A percentile compares a stretch with the other conserved stretches of the same genome.
These are phyloP conservation scores for Coreoperca whiteheadi DNA, from an alignment of 2,113 vertebrate genomes.

Conservation along the genomic window DNA sequence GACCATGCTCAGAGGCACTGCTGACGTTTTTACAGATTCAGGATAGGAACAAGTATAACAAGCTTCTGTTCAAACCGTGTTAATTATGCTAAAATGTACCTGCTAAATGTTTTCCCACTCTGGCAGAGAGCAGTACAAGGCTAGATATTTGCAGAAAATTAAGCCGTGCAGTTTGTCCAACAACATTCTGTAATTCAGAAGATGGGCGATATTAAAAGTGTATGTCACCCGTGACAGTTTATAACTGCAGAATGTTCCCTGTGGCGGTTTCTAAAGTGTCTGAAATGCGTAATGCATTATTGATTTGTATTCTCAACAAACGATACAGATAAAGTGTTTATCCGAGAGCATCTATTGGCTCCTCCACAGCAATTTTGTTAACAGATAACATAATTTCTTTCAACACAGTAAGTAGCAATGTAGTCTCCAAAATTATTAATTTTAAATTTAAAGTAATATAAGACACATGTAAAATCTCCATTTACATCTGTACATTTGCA, in stretches of 20 bases:
- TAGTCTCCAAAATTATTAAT: background rate
- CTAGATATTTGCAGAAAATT: conserved; percentile 2
- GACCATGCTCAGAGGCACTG: background rate
- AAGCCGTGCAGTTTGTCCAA: background rate
- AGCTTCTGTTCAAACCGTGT: background rate
- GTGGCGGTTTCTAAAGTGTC: conserved; percentile 1
- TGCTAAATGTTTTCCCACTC: background rate
- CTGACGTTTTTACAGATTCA: background rate
- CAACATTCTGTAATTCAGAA: conserved; percentile 14
- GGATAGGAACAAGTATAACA: background rate
- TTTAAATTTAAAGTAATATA: background rate
- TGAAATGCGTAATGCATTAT: conserved; percentile 46
- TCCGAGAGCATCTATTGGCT: background rate
- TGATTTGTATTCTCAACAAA: conserved; percentile 29
- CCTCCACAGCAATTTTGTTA: background rate
- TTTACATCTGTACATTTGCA: background rate
- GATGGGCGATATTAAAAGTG: conserved; percentile 12
- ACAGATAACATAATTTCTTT: conserved; percentile 14
- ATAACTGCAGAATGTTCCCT: background rate
- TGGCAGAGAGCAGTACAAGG: background rate
- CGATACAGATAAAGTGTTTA: conserved; percentile 23
- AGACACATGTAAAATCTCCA: background rate
- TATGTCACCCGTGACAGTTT: conserved; percentile 11
- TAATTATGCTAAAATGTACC: conserved; percentile 22
- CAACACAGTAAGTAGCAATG: background rate